Conservation (phyloP, 1,140 invertebrate genomes). For the Aphidius gifuensis region DNA sequence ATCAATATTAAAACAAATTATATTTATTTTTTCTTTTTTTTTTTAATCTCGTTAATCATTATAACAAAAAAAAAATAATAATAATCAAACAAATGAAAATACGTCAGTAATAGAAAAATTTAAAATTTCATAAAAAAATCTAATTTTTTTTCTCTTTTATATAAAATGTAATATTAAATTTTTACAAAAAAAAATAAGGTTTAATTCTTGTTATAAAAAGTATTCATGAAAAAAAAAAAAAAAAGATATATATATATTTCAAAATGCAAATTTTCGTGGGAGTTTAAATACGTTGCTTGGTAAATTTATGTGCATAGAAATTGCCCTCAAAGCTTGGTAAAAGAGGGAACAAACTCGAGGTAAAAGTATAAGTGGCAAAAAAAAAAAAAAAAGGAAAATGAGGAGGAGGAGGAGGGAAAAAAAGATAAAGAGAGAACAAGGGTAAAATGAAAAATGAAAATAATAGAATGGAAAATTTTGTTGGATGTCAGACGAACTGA, state of each 20-base stretch:
- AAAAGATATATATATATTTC: slow-evolving; percentile 20
- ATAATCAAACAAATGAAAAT: too few relatives aligned
- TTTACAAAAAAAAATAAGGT: background rate
- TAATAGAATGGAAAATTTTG: too few relatives aligned
- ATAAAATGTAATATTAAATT: background rate
- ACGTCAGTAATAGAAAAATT: too few relatives aligned
- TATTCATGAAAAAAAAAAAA: slow-evolving; percentile 26
- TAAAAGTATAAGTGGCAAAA: slow-evolving; percentile 5
- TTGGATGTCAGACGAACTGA: too few relatives aligned
- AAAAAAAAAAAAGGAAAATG: slow-evolving; percentile 12
- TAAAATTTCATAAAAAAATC: background rate
- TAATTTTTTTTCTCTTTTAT: slow-evolving; percentile 3
- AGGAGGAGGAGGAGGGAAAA: background rate
- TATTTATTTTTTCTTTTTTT: too few relatives aligned
- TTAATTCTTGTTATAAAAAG: slow-evolving; percentile 15
- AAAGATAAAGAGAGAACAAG: slow-evolving; percentile 7
- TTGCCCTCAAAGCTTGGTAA: slow-evolving; percentile 16
- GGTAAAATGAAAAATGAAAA: slow-evolving; percentile 5
- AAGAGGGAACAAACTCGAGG: background rate
- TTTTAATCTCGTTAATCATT: too few relatives aligned
- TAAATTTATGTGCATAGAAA: slow-evolving; percentile 28
- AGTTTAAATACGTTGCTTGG: slow-evolving; percentile 23
- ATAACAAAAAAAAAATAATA: too few relatives aligned
- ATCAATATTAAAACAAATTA: too few relatives aligned
- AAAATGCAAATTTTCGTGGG: slow-evolving; percentile 21